These are phyloP conservation scores for Philantomba maxwellii DNA, from an alignment of 2,113 vertebrate genomes.

Conservation along the genomic window DNA sequence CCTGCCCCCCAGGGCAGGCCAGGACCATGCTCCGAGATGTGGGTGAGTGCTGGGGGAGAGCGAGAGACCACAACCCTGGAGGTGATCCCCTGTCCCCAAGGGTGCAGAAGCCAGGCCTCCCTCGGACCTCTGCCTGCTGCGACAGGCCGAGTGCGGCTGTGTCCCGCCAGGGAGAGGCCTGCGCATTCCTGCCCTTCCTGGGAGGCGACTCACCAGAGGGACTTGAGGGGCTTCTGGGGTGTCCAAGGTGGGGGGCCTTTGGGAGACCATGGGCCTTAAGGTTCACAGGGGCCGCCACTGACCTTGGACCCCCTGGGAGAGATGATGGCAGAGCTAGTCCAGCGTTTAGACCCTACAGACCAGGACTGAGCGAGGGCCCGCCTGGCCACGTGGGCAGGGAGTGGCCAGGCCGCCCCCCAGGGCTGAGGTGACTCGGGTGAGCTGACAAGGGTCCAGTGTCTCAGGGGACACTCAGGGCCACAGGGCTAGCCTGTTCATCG, in stretches of 20 bases:
- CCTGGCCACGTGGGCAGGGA: background rate
- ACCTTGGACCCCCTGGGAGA: background rate
- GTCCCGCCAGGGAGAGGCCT: background rate
- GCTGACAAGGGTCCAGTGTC: background rate
- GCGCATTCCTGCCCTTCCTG: rapidly evolving
- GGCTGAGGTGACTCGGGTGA: background rate
- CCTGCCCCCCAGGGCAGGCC: background rate
- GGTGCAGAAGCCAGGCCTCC: background rate
- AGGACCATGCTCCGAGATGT: background rate
- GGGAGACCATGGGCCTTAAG: background rate
- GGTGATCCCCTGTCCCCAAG: background rate
- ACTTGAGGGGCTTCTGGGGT: background rate
- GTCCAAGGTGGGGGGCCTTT: background rate
- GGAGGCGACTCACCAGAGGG: background rate
- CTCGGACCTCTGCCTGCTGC: background rate
- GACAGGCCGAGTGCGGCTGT: rapidly evolving
- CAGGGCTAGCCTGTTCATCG: rapidly evolving
- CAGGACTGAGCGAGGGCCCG: background rate
- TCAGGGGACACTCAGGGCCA: background rate
- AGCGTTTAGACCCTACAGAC: background rate
- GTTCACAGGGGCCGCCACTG: background rate
- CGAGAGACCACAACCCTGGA: rapidly evolving
- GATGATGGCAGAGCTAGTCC: background rate
- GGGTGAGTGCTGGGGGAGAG: no score
- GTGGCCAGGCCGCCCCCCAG: background rate